Conservation (phyloP, 1,140 invertebrate species). For the Ceratina australensis region DNA sequence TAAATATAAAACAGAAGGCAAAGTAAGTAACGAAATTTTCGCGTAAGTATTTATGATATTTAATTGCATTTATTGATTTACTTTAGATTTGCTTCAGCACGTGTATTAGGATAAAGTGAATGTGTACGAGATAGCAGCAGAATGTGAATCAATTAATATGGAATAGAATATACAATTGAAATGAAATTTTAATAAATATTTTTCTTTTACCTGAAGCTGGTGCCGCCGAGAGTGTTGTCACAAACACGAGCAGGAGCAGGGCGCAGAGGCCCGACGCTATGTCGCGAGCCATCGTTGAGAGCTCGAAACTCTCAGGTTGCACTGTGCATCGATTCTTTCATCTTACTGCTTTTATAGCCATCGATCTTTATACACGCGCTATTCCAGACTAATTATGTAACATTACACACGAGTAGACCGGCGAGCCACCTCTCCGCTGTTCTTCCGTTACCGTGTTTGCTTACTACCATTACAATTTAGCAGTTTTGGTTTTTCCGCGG, state of each 20-base stretch:
- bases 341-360: conserved; percentile 74
- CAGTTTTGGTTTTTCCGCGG: conserved; percentile 53
- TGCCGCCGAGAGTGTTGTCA: conserved; percentile 45
- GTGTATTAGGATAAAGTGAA: too few species aligned
- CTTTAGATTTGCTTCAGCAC: too few species aligned
- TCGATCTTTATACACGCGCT: conserved; percentile 64
- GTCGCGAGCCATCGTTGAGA: conserved; percentile 38
- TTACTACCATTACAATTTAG: not conserved
- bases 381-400: conserved; percentile 71
- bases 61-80: too few species aligned
- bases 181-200: not conserved
- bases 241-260: conserved; percentile 53
- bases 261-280: conserved; percentile 51
- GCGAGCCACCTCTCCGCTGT: conserved; percentile 37
- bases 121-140: too few species aligned
- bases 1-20: too few species aligned
- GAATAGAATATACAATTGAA: not conserved
- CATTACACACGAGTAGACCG: conserved; percentile 57
- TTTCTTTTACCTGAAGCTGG: conserved; percentile 45
- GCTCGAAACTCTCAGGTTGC: conserved; percentile 29
- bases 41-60: too few species aligned
- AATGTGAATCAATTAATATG: too few species aligned
- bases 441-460: conserved; percentile 10
- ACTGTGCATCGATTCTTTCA: conserved; percentile 66
- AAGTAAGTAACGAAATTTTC: too few species aligned